Conservation (phyloP, 2,797 vertebrate genomes). For the Carduelis carduelis region DNA sequence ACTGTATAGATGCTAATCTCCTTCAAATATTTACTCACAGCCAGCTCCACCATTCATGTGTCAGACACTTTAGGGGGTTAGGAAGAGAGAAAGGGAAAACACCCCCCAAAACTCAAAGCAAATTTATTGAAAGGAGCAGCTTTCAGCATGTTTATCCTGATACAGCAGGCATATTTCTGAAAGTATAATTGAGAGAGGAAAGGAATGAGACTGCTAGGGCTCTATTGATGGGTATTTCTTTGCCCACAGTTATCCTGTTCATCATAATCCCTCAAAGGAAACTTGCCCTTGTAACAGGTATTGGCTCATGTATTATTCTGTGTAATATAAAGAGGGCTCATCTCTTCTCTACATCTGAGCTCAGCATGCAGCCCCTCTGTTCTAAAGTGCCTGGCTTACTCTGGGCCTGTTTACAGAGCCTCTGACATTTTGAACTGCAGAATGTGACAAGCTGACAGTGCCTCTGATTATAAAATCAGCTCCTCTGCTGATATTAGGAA, state of each 20-base stretch:
- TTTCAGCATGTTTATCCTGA: not conserved
- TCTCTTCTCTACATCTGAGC: not conserved
- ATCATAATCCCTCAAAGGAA: constrained; percentile 12
- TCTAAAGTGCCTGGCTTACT: not conserved
- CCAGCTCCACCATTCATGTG: not conserved
- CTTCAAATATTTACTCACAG: not conserved
- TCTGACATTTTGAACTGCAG: constrained; percentile 38
- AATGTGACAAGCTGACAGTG: constrained; percentile 4
- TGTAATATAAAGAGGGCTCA: not conserved
- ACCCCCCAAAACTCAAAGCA: not conserved
- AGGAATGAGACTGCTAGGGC: not conserved
- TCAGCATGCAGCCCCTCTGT: constrained; percentile 1
- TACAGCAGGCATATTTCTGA: not conserved
- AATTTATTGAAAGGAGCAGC: not conserved
- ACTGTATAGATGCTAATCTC: not conserved
- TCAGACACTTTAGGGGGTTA: not conserved
- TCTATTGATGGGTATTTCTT: not conserved
- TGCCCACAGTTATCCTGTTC: not conserved
- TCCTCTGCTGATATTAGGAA: constrained; percentile 2
- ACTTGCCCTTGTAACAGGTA: constrained; percentile 10
- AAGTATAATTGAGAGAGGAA: not conserved
- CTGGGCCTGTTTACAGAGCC: not conserved
- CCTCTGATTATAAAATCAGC: constrained; percentile 10
- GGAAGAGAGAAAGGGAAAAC: not conserved
- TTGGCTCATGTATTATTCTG: constrained; percentile 53